Evolutionary conservation across 2,888 invertebrate genomes (phyloP), one percentile per base, ranked within the genome.

Genomic region (Cybosia mesomella): DNA sequence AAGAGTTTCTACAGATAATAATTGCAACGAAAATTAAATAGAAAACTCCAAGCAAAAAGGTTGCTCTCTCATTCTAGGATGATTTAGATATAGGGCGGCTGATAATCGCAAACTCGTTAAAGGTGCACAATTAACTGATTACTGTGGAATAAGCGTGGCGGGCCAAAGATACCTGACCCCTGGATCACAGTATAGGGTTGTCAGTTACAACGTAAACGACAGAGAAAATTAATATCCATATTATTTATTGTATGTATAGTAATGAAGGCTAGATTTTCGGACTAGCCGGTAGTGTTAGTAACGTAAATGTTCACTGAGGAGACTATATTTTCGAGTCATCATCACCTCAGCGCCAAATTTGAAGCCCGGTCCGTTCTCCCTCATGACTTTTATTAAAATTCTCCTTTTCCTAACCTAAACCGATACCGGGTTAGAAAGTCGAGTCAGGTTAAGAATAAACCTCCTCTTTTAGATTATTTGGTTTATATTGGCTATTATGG

Each of bases 91-190:
- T 67, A 39, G 64, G 39, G 65, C 39, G 68, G 36, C 43, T 73
- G 73, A 70, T 79, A 77, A 73, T 74, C 71, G 64, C 71, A 70
- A 67, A 79, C 87, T 89, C 84, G 89, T 89, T 89, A 87, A 85
- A 85, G 85, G 86, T 85, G 85, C 79, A 88, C 91, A 92, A 92
- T 92, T 91, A 93, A 88, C 90, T 80, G 92, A 91, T 91, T 90
- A 91, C 88, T 86, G 86, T 83, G 87, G 85, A 91, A 89, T 87
- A 88, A 89, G 86, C 88, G 88, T 88, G 86, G 90, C 89, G 84
- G 82, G 82, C 88, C 87, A 72, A 84, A 79, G 79, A 90, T 89
- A 84, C 89, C 84, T 85, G 85, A 85, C 81, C 84, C 74, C 80
- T 76, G 80, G 75, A 77, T 75, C 73, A 80, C 64, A 75, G 72